These are phyloP conservation scores for Magallana ariakensis DNA, from an alignment of 1,140 invertebrate species.

Conservation along the genomic window DNA sequence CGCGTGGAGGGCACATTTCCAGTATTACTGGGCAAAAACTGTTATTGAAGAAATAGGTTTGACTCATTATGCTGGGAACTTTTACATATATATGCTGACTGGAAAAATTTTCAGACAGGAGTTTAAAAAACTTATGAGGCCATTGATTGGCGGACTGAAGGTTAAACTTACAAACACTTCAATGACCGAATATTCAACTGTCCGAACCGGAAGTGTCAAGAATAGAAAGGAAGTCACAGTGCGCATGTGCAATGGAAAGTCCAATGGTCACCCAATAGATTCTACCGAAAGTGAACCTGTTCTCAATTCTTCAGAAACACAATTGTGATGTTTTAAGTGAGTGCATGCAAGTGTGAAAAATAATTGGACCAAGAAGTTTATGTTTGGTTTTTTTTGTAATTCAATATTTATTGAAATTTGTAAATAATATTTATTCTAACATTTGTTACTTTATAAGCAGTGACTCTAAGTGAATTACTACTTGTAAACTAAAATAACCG, in stretches of 20 bases:
- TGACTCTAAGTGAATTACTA: neutral
- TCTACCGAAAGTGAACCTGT: slow-evolving; percentile 18
- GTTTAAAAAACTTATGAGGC: slow-evolving; percentile 67
- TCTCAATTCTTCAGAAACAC: slow-evolving; percentile 16
- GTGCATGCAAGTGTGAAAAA: slow-evolving; percentile 2
- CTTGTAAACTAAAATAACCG: neutral
- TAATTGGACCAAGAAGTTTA: neutral
- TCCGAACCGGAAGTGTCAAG: slow-evolving; percentile 60
- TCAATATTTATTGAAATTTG: slow-evolving; percentile 13
- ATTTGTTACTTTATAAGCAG: slow-evolving; percentile 12
- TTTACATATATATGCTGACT: slow-evolving; percentile 77
- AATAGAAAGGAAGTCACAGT: slow-evolving; percentile 56
- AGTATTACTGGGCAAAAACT: slow-evolving; percentile 66
- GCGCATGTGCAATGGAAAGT: slow-evolving; percentile 62
- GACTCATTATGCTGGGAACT: slow-evolving; percentile 78
- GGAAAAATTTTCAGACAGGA: slow-evolving; percentile 77
- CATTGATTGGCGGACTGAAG: slow-evolving; percentile 42
- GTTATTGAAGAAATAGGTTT: slow-evolving; percentile 76
- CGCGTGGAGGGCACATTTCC: slow-evolving; percentile 64
- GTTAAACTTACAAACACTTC: slow-evolving; percentile 59
- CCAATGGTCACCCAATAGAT: slow-evolving; percentile 9
- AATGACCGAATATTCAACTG: slow-evolving; percentile 65
- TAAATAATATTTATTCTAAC: slow-evolving; percentile 20
- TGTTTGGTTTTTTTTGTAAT: neutral
- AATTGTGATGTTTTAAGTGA: neutral